These are phyloP conservation scores for Dolomedes plantarius DNA, from an alignment of 2,888 invertebrate species.

Conservation along the genomic window DNA sequence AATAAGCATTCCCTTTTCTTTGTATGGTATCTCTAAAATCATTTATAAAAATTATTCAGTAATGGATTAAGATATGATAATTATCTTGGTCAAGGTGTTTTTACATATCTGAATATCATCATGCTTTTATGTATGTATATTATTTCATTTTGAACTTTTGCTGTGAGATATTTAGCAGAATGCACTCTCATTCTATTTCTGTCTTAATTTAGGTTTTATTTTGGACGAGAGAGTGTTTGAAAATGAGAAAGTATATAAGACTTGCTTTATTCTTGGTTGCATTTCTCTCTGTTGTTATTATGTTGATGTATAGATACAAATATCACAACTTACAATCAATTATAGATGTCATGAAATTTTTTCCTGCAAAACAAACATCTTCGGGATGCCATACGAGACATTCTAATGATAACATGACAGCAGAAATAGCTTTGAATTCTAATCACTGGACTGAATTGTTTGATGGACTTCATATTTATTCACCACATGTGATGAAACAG, in stretches of 20 bases:
- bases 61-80: no score
- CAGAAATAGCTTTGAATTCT: slow-evolving; percentile 10
- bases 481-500: slow-evolving; percentile 28
- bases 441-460: slow-evolving; percentile 45
- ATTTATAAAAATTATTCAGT: no score
- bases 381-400: slow-evolving; percentile 4
- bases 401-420: slow-evolving; percentile 13
- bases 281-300: slow-evolving; percentile 12
- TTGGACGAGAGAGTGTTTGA: no score
- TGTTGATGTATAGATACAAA: slow-evolving; percentile 43
- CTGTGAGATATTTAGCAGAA: no score
- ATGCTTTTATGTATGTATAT: no score
- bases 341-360: slow-evolving; percentile 43
- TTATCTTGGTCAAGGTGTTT: no score
- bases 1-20: no score
- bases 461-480: slow-evolving; percentile 38
- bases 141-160: no score
- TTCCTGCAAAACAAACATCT: background rate
- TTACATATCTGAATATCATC: no score
- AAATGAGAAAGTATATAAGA: slow-evolving; percentile 35
- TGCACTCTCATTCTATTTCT: no score
- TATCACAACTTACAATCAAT: slow-evolving; percentile 30
- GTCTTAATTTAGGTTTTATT: no score
- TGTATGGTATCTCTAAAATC: no score
- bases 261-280: slow-evolving; percentile 15